Conservation (phyloP, 2,888 invertebrate species). For the Zelleria hepariella region DNA sequence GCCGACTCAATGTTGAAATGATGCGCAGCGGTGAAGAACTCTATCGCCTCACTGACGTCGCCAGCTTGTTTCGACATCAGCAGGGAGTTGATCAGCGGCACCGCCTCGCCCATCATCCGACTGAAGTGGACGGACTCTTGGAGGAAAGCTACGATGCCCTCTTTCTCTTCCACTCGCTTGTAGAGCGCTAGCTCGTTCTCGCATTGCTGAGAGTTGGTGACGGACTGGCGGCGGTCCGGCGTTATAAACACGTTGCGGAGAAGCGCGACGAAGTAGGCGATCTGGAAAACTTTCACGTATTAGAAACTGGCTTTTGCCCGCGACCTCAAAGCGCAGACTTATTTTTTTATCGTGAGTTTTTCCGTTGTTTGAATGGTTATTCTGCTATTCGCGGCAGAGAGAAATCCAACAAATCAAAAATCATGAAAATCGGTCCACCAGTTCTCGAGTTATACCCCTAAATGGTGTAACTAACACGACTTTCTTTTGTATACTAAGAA, state of each 20-base stretch:
- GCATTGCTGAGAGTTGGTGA: slow-evolving; percentile 46
- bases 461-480: too few species aligned
- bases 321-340: too few species aligned
- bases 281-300: slow-evolving; percentile 45
- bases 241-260: slow-evolving; percentile 55
- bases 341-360: too few species aligned
- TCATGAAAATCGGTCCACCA: too few species aligned
- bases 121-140: slow-evolving; percentile 75
- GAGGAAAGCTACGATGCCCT: slow-evolving; percentile 78
- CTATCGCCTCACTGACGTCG: slow-evolving; percentile 90
- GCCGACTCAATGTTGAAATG: slow-evolving; percentile 84
- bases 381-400: too few species aligned
- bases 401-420: too few species aligned
- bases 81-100: slow-evolving; percentile 77
- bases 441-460: too few species aligned
- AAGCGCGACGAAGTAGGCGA: slow-evolving; percentile 57
- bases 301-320: too few species aligned
- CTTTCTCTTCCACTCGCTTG: slow-evolving; percentile 72
- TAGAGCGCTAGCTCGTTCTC: slow-evolving; percentile 56
- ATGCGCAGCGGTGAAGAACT: slow-evolving; percentile 87
- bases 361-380: too few species aligned
- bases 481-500: too few species aligned
- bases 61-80: slow-evolving; percentile 80
- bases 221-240: slow-evolving; percentile 41
- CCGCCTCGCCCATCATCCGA: slow-evolving; percentile 51